Evolutionary conservation across 2,113 vertebrate genomes (phyloP), one percentile per base, ranked within the genome.

Genomic region (Mormyrus lacerda): DNA sequence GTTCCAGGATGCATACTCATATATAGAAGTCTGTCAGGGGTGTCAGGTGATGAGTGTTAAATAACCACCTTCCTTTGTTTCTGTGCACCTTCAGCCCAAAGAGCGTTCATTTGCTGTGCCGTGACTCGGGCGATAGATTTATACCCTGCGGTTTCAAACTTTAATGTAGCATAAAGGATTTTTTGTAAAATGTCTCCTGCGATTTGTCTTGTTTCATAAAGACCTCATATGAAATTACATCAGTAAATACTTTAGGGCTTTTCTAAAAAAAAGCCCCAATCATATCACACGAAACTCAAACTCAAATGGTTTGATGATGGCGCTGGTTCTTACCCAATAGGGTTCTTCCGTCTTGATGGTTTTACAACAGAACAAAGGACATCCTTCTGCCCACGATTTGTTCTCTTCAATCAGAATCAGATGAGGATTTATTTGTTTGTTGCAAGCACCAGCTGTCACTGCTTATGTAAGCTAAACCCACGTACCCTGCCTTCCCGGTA

Each of bases 161-260:
- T 87, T 87, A 87, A 87, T 87, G 87, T 87, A 87, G 87, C 87
- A 87, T 58, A 87, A 87, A 87, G 58, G 55, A 55, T 87, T 87
- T 42, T 87, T 65, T 65, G 87, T 87, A 65, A 87, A 87, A 87
- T 87, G 87, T 87, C 87, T 87, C 87, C 87, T 87, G 87, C 24
- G 42, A 87, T 87, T 61, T 42, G 53, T 87, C 87, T 87, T 65
- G 53, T 87, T 87, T 65, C 55, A 87, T 65, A 87, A 87, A 87
- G 87, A 53, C 53, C 39, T 87, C 87, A 87, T 87, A 87, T 24
- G 55, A 87, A 45, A 87, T 45, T 53, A 87, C 87, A 65, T 65
- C 19, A 53, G 51, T 87, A 65, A 87, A 87, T 65, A 65, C 85
- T 53, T 35, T 42, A 55, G 21, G 55, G 87, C 21, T 45, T 65